Evolutionary conservation across 30 jellyfish, hydroid and myxozoan species (phyloP).

Genomic region (Aurelia aurita complex sp. Pacific): DNA sequence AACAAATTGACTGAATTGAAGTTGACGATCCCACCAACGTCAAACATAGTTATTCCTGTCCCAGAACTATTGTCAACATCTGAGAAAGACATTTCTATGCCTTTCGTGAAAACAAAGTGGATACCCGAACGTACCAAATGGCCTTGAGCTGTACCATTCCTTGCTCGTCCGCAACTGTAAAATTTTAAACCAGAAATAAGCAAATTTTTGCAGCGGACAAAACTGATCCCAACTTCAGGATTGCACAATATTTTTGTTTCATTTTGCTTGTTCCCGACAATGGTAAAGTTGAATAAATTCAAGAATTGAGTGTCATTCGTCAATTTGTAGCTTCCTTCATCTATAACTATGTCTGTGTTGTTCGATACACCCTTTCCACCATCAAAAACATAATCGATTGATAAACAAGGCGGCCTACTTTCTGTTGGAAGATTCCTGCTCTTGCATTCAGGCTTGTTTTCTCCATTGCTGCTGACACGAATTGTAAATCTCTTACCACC

Average conservation of each 20-base stretch:
- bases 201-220: constrained; percentile 32
- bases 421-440: neutral
- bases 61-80: constrained; percentile 35
- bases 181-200: constrained; percentile 23
- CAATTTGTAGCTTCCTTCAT: constrained; percentile 27
- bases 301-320: constrained; percentile 15
- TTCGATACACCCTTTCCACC: constrained; percentile 33
- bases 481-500: neutral
- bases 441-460: constrained; percentile 45
- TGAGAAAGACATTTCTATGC: constrained; percentile 23
- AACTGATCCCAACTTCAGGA: constrained; percentile 47
- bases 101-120: constrained; percentile 43
- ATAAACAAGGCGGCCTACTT: constrained; percentile 55
- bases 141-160: constrained; percentile 10
- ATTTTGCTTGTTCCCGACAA: constrained; percentile 26
- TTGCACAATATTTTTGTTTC: neutral
- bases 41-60: constrained; percentile 55
- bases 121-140: constrained; percentile 23
- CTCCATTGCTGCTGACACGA: constrained; percentile 24
- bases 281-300: constrained; percentile 15
- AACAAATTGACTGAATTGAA: constrained; percentile 13
- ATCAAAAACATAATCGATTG: constrained; percentile 62
- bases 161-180: constrained; percentile 35
- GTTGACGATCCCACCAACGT: constrained; percentile 50
- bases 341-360: constrained; percentile 35